phyloP scores from a whole-genome alignment of 1,140 invertebrate species.

The Cydia splendana region DNA sequence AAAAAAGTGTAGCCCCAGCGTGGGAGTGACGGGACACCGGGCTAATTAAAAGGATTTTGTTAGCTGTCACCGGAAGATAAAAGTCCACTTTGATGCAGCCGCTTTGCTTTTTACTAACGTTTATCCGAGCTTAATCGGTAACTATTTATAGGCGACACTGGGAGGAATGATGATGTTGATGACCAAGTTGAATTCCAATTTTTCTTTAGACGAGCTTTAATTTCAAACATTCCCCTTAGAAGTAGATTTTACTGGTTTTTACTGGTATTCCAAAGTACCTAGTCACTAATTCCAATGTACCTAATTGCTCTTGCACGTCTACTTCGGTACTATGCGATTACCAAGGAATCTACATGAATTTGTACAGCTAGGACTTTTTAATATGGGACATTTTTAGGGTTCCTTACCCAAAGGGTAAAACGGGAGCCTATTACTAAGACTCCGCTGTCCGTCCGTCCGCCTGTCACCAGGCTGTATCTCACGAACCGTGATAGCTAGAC shows the following conservation, averaged over 20 bases:
- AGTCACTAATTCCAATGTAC: no score
- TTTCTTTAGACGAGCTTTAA: neutral
- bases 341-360: no score
- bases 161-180: conserved; percentile 13
- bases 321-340: no score
- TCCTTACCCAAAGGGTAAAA: no score
- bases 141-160: conserved; percentile 15
- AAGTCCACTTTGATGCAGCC: conserved; percentile 56
- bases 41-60: conserved; percentile 77
- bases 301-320: no score
- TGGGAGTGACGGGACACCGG: conserved; percentile 54
- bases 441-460: no score
- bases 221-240: neutral
- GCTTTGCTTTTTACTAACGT: conserved; percentile 35
- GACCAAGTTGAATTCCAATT: conserved; percentile 20
- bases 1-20: conserved; percentile 48
- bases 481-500: no score
- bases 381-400: no score
- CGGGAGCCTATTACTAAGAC: no score
- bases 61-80: conserved; percentile 73
- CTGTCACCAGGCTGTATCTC: no score
- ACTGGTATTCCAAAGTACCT: neutral
- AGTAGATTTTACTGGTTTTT: neutral
- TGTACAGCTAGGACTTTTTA: no score
- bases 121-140: conserved; percentile 26